These are phyloP conservation scores for Nomia melanderi DNA, from an alignment of 1,140 invertebrate species.

Conservation along the genomic window DNA sequence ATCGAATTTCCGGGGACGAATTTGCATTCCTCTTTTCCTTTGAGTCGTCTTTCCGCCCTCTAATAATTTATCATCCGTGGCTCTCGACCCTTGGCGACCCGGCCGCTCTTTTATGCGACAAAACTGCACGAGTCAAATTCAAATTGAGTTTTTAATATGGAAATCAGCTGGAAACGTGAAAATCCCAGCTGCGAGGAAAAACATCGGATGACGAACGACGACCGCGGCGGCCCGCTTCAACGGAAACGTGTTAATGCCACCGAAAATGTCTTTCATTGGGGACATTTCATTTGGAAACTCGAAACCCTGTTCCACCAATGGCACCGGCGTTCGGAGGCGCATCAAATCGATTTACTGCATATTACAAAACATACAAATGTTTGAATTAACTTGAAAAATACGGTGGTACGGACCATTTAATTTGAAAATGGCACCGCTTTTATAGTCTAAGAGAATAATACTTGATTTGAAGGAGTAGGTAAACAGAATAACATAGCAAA, in stretches of 20 bases:
- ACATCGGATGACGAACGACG: conserved; percentile 7
- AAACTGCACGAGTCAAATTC: conserved; percentile 22
- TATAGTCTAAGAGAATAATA: too few species aligned
- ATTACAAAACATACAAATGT: too few species aligned
- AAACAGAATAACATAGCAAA: too few species aligned
- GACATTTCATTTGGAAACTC: not conserved
- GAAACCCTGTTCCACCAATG: too few species aligned
- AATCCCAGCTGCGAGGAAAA: not conserved
- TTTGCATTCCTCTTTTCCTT: conserved; percentile 23
- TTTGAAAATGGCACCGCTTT: too few species aligned
- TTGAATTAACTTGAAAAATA: too few species aligned
- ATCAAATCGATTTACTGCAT: too few species aligned
- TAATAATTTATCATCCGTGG: conserved; percentile 23
- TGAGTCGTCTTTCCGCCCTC: not conserved
- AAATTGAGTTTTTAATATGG: conserved; percentile 32
- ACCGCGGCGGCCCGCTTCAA: not conserved
- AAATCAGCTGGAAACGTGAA: conserved; percentile 23
- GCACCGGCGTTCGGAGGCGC: too few species aligned
- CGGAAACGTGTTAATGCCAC: not conserved
- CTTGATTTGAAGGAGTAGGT: too few species aligned
- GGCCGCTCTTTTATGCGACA: conserved; percentile 14
- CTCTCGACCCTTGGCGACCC: not conserved
- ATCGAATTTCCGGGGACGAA: not conserved
- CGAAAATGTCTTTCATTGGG: not conserved
- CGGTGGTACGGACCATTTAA: too few species aligned